Evolutionary conservation across 2,113 vertebrate genomes (phyloP).

Genomic region (Carollia perspicillata): DNA sequence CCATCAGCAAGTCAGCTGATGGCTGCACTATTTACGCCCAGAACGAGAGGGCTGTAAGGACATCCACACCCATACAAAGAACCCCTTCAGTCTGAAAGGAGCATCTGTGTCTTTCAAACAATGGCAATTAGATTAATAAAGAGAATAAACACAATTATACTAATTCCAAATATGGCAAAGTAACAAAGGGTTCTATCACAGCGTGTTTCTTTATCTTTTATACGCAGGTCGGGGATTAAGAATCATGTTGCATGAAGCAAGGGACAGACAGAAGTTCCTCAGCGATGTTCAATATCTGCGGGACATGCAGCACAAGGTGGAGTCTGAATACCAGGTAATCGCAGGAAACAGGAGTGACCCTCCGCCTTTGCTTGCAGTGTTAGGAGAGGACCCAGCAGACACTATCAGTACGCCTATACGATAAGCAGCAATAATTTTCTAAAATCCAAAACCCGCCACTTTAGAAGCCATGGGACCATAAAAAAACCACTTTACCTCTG

Average conservation of each 20-base stretch:
- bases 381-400: neutral
- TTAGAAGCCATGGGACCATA: neutral
- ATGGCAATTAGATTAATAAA: conserved; percentile 29
- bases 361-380: neutral
- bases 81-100: neutral
- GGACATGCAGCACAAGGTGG: conserved; percentile 68
- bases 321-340: conserved; percentile 74
- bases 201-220: neutral
- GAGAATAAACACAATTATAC: conserved; percentile 31
- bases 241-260: conserved; percentile 67
- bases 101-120: conserved; percentile 19
- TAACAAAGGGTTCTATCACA: neutral
- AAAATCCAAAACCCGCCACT: neutral
- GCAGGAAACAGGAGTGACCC: neutral
- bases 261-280: conserved; percentile 67
- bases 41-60: neutral
- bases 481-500: neutral
- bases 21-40: conserved; percentile 22
- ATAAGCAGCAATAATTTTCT: neutral
- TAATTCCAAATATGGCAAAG: neutral
- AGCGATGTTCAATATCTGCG: conserved; percentile 59
- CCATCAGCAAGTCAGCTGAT: neutral
- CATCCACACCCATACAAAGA: neutral
- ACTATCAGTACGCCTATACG: accelerated
- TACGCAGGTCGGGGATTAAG: conserved; percentile 55